phyloP scores from a whole-genome alignment of 1,140 invertebrate species.

The Macrotrachela quadricornifera region DNA sequence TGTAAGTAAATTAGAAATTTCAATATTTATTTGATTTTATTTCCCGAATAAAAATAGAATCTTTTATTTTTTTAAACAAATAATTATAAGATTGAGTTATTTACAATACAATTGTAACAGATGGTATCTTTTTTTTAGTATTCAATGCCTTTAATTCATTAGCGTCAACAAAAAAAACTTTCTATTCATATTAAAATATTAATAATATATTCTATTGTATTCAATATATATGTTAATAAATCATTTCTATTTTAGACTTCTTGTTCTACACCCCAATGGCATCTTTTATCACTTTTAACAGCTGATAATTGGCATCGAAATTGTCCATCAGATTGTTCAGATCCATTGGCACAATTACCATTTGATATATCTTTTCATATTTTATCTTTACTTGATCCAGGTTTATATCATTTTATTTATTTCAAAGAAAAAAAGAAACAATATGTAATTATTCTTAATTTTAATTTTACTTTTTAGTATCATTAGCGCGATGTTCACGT shows the following conservation, averaged over 20 bases:
- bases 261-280: slow-evolving; percentile 30
- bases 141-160: no score
- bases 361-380: slow-evolving; percentile 26
- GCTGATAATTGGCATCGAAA: slow-evolving; percentile 26
- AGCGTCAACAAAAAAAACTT: no score
- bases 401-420: slow-evolving; percentile 12
- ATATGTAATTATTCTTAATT: background rate
- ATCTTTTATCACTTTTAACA: slow-evolving; percentile 29
- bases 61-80: no score
- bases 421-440: no score
- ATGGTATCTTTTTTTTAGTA: no score
- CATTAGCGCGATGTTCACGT: slow-evolving; percentile 20
- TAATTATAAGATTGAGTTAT: no score
- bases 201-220: no score
- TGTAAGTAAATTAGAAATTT: slow-evolving; percentile 22
- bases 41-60: no score
- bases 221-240: background rate
- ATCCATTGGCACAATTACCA: slow-evolving; percentile 32
- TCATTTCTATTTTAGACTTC: slow-evolving; percentile 15
- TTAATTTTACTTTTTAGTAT: slow-evolving; percentile 17
- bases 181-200: no score
- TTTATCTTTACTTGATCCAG: slow-evolving; percentile 35
- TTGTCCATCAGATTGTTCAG: slow-evolving; percentile 33
- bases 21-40: no score
- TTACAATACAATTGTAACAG: no score